Base-by-base conservation (phyloP, 2,113 vertebrate species). In the Piprites chloris region DNA sequence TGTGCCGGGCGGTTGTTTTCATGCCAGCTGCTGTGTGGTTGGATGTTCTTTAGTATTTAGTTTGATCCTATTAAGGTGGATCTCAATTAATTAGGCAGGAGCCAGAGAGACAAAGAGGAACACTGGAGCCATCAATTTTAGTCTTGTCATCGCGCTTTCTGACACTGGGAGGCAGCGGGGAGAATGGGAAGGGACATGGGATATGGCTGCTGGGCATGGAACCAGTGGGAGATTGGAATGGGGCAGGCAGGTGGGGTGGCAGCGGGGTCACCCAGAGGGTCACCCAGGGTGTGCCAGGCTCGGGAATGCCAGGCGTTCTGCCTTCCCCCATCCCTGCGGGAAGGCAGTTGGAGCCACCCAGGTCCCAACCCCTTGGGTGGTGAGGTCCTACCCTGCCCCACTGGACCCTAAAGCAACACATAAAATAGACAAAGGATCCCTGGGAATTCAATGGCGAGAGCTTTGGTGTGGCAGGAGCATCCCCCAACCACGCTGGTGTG, bases 51-150 rank as follows among this genome's bases (percentile, higher is more conserved):
- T 59, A 81, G 82, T 95, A 81, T 92, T 96, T 95, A 84, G 89
- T 82, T 93, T 95, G 91, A 96, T 95, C 93, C 94, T 89, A 85
- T 96, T 95, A 97, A 96, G 95, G 97, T 96, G 92, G 95, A 95
- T 95, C 91, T 94, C 92, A 96, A 95, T 97, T 96, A 97, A 96
- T 97, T 95, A 94, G 78, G 33, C 61, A 63, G 79, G 85, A 93
- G 91, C 72, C 85, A 90, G 68, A 55, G 87, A 94, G 88, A 95
- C 90, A 94, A 96, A 95, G 89, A 65, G 65, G 37, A 47, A 82
- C 1, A 2, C 71, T 0, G 21, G 23, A 84, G 67, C 67, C 84
- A 78, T 95, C 85, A 62, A 14, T 87, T 97, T 85, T 3, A 61
- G 79, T 44, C 84, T 76, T 96, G 89, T 90, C 90, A 93, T 93